These are phyloP conservation scores for Equus przewalskii DNA, from an alignment of 2,113 vertebrate species.

Conservation along the genomic window DNA sequence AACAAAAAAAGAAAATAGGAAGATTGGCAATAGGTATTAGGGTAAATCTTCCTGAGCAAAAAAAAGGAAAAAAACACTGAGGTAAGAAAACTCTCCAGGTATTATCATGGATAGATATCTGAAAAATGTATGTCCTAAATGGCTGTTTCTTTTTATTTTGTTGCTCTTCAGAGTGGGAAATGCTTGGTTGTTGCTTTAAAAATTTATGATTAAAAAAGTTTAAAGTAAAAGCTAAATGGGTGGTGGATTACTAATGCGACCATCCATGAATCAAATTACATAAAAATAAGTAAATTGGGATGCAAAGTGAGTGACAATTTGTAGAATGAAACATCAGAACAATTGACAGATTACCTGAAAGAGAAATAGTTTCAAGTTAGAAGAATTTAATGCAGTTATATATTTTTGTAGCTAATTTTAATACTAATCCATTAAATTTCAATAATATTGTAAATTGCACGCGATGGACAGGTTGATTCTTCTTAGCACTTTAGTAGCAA, in stretches of 20 bases:
- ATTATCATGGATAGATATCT: not conserved
- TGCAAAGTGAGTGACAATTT: not conserved
- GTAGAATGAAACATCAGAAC: not conserved
- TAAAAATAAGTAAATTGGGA: not conserved
- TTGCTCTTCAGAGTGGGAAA: not conserved
- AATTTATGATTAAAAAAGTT: not conserved
- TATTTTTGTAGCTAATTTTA: not conserved
- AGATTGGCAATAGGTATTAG: no score
- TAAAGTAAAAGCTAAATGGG: not conserved
- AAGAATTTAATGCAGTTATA: not conserved
- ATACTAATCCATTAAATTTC: not conserved
- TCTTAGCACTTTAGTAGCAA: not conserved
- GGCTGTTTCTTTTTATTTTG: not conserved
- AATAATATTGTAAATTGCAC: not conserved
- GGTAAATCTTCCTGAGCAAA: no score
- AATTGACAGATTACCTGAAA: not conserved
- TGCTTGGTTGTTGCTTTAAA: not conserved
- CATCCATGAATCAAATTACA: not conserved
- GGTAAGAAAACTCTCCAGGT: not conserved
- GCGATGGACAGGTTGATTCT: not conserved
- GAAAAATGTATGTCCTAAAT: not conserved
- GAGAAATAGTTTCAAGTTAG: not conserved
- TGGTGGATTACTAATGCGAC: not conserved
- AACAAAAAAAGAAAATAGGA: no score
- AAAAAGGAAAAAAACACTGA: not conserved